phyloP scores from a whole-genome alignment of 2,113 vertebrate genomes.

The Guaruba guarouba region DNA sequence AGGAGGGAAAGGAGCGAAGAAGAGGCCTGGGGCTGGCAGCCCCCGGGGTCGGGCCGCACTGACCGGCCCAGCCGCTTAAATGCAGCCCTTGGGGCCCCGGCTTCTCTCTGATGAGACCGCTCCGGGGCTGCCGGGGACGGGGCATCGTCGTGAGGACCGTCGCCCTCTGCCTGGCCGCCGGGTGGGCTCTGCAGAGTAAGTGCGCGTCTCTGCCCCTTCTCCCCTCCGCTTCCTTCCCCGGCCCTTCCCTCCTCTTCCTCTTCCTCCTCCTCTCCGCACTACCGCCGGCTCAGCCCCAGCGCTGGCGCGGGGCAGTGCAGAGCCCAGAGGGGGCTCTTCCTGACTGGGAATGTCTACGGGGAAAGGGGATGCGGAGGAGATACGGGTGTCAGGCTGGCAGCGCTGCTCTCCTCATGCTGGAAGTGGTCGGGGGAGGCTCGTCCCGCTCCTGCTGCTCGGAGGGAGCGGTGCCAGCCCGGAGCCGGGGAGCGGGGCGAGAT shows the following conservation, averaged over 20 bases:
- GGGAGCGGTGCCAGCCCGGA: neutral
- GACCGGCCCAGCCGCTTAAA: neutral
- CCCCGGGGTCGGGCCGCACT: neutral
- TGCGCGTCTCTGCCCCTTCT: neutral
- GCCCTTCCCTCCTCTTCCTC: neutral
- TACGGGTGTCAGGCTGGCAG: neutral
- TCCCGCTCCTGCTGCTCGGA: neutral
- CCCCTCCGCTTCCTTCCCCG: neutral
- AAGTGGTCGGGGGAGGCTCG: rapidly evolving
- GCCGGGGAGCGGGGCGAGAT: too few relatives aligned
- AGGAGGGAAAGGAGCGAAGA: neutral
- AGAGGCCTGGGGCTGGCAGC: neutral
- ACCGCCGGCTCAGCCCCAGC: neutral
- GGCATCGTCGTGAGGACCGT: conserved; percentile 42
- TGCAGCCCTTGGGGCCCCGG: neutral
- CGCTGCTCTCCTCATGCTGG: neutral
- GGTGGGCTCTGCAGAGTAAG: conserved; percentile 72
- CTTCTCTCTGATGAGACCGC: conserved; percentile 63
- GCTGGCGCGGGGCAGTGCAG: neutral
- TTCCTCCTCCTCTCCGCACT: neutral
- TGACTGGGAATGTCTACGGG: neutral
- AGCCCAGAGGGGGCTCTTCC: neutral
- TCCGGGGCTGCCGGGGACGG: neutral
- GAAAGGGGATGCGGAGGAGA: neutral
- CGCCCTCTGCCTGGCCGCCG: conserved; percentile 64